Conservation (phyloP, 1,140 invertebrate genomes). For the Hycleus cichorii region DNA sequence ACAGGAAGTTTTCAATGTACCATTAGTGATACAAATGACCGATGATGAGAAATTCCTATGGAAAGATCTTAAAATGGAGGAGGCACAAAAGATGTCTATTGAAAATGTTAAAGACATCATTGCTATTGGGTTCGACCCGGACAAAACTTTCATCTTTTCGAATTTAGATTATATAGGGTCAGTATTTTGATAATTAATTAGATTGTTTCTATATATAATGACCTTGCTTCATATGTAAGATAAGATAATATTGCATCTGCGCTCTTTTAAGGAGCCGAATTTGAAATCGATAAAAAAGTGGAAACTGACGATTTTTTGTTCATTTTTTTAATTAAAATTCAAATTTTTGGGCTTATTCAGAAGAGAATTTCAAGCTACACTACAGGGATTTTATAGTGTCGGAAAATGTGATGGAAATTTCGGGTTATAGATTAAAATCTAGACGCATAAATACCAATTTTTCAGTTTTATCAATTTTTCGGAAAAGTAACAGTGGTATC, state of each 20-base stretch:
- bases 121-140: constrained; percentile 89
- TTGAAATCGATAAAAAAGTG: no score
- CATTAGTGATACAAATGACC: constrained; percentile 92
- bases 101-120: constrained; percentile 99
- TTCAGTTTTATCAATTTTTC: no score
- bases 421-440: no score
- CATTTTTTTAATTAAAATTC: no score
- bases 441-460: no score
- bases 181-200: constrained; percentile 21
- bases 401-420: no score
- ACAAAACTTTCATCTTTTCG: constrained; percentile 97
- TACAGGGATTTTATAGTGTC: no score
- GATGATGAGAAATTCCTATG: constrained; percentile 99
- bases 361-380: no score
- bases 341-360: no score
- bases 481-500: no score
- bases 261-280: no score
- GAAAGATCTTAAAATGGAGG: constrained; percentile 91
- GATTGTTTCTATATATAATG: neutral
- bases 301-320: no score
- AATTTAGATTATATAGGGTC: constrained; percentile 93
- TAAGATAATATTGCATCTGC: neutral
- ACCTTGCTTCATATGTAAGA: neutral
- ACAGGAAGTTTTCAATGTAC: constrained; percentile 96
- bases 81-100: constrained; percentile 74